Base-by-base conservation (phyloP, 2,797 vertebrate species). In the Eulemur rubriventer region DNA sequence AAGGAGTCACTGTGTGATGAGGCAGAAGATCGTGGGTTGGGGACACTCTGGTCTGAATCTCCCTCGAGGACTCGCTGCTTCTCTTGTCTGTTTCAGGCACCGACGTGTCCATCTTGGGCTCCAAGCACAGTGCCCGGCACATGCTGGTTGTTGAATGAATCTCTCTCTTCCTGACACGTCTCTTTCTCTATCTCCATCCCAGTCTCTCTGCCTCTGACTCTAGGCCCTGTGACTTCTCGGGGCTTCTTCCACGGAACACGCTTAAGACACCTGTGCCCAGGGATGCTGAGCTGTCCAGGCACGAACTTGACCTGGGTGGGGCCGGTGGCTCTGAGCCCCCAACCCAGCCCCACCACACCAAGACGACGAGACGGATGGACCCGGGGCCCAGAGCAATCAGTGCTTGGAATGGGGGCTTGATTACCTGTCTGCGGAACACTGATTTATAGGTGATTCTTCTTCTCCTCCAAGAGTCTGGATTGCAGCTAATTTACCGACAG, bases 401-500 rank as follows among this genome's bases (percentile, higher is more conserved):
- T 3, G 69, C 65, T 89, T 30, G 69, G 90, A 94, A 48, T 33
- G 41, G 91, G 88, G 69, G 61, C 61, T 79, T 96, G 95, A 97
- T 97, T 93, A 96, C 96, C 89, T 94, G 96, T 89, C 96, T 12
- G 8, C 16, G 75, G 28, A 92, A 33, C 79, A 2, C 9, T 97
- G 97, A 97, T 97, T 97, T 95, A 96, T 96, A 48, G 94, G 91
- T 38, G 16, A 83, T 70, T 93, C 72, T 82, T 18, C 48, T 22
- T 93, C n/a, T 86, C 41, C 93, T 93, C 59, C 52, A 46, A 83
- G 79, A 59, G 28, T 76, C 84, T 26, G 75, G 82, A 95, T 95
- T 79, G 96, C 92, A 83, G 96, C 96, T 98, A 97, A 97, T 97
- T 96, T 96, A 93, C 94, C 0, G 14, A 14, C 79, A 57, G 93